phyloP scores from a whole-genome alignment of 2,888 invertebrate species.

The Heliconius erato region DNA sequence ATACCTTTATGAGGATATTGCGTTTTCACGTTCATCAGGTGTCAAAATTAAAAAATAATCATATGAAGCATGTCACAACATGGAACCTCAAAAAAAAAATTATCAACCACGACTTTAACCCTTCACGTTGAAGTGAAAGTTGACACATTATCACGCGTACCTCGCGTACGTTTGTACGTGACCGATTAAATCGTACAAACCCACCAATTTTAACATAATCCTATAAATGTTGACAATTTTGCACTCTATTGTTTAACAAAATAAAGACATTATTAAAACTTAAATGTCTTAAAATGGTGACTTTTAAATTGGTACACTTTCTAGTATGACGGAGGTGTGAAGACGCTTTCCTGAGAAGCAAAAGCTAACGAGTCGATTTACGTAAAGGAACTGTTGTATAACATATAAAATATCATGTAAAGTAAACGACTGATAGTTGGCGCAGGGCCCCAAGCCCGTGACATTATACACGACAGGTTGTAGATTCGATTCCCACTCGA shows the following conservation, averaged over 20 bases:
- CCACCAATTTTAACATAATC: conserved; percentile 49
- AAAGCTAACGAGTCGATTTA: conserved; percentile 32
- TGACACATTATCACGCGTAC: conserved; percentile 65
- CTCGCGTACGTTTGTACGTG: conserved; percentile 73
- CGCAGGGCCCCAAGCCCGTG: too few relatives aligned
- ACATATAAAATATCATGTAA: not conserved
- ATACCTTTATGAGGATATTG: too few relatives aligned
- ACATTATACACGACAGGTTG: too few relatives aligned
- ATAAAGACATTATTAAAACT: conserved; percentile 54
- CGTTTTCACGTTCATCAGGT: not conserved
- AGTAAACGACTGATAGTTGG: not conserved
- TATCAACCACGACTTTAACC: conserved; percentile 58
- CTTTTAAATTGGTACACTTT: conserved; percentile 69
- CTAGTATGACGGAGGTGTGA: conserved; percentile 59
- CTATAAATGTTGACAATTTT: conserved; percentile 59
- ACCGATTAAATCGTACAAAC: conserved; percentile 72
- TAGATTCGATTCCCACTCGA: too few relatives aligned
- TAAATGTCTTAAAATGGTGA: conserved; percentile 57
- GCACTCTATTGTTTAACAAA: conserved; percentile 56
- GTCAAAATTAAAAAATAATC: conserved; percentile 21
- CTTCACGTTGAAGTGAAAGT: conserved; percentile 70
- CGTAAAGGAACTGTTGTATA: conserved; percentile 8
- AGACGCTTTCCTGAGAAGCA: conserved; percentile 55
- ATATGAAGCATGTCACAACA: conserved; percentile 42
- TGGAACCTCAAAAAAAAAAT: conserved; percentile 68